phyloP scores from a whole-genome alignment of 2,113 vertebrate species.

The Danio rerio region GRCz12tu NC_133182.1:33450501-33451000 shows the following conservation, averaged over 20 bases:
- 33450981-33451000: too few relatives aligned
- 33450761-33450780: not conserved
- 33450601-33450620: conserved; percentile 6
- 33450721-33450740: not conserved
- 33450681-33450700: conserved; percentile 16
- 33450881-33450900: too few relatives aligned
- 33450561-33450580: conserved; percentile 27
- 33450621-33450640: not conserved
- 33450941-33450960: too few relatives aligned
- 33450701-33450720: not conserved
- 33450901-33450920: too few relatives aligned
- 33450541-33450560: conserved; percentile 31
- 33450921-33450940: too few relatives aligned
- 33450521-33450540: not conserved
- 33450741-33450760: not conserved
- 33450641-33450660: not conserved
- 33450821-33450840: too few relatives aligned
- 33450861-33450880: too few relatives aligned
- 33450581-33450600: not conserved
- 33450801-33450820: not conserved
- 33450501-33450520: not conserved
- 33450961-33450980: too few relatives aligned
- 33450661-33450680: conserved; percentile 4
- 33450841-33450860: too few relatives aligned
- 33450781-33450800: not conserved